A percentile compares a stretch with the other conserved stretches of the same genome.
Evolutionary conservation across 2,888 invertebrate genomes (phyloP).

Genomic region (Pseudococcus viburni): DNA sequence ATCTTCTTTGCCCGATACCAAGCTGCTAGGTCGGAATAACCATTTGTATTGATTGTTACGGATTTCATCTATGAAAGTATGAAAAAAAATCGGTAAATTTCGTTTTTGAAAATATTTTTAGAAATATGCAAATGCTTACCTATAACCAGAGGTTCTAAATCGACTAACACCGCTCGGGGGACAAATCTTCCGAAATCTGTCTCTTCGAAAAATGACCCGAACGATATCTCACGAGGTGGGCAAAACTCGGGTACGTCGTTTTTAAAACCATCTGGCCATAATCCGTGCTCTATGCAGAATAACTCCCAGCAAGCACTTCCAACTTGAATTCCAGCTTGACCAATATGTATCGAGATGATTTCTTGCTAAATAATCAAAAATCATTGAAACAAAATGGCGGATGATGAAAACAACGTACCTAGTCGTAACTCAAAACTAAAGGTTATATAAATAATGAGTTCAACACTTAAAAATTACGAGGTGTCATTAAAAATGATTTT

Average conservation of each 20-base stretch:
- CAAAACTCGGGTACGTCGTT: slow-evolving; percentile 23
- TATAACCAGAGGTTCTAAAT: slow-evolving; percentile 63
- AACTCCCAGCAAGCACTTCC: slow-evolving; percentile 65
- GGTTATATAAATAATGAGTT: neutral
- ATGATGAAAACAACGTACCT: neutral
- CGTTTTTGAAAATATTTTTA: neutral
- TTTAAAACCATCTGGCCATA: slow-evolving; percentile 65
- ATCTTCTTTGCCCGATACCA: slow-evolving; percentile 66
- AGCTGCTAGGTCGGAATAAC: slow-evolving; percentile 61
- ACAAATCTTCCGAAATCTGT: slow-evolving; percentile 62
- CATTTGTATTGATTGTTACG: slow-evolving; percentile 64
- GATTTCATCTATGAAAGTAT: slow-evolving; percentile 60
- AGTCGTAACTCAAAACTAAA: neutral
- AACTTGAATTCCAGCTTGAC: slow-evolving; percentile 66
- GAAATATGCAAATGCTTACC: neutral
- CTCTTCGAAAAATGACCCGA: slow-evolving; percentile 62
- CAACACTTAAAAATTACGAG: neutral
- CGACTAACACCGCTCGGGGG: slow-evolving; percentile 62
- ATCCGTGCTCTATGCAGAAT: slow-evolving; percentile 62
- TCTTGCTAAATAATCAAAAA: slow-evolving; percentile 54
- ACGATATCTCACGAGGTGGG: slow-evolving; percentile 40
- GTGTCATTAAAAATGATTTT: neutral
- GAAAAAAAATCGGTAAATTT: neutral
- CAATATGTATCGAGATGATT: slow-evolving; percentile 64
- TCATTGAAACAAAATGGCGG: slow-evolving; percentile 27